These are phyloP conservation scores for Archegozetes longisetosus DNA, from an alignment of 1,140 invertebrate genomes.

Conservation along the genomic window DNA sequence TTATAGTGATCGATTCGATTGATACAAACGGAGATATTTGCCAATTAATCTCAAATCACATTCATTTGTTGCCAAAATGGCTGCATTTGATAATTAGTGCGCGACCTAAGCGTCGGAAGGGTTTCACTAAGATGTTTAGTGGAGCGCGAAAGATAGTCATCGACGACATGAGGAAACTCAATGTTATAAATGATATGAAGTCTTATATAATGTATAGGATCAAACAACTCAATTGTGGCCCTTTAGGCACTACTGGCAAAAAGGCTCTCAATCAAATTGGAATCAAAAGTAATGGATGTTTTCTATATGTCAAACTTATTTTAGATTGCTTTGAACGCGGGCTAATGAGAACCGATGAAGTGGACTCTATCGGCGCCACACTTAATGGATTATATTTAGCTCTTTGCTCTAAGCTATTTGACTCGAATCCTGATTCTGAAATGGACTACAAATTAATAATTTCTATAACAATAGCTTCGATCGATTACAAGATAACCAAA, in stretches of 20 bases:
- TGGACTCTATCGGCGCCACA: constrained; percentile 79
- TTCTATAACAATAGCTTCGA: constrained; percentile 59
- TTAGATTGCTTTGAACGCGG: constrained; percentile 80
- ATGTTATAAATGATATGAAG: constrained; percentile 69
- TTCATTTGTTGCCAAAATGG: constrained; percentile 86
- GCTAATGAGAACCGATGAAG: constrained; percentile 69
- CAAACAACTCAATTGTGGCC: not conserved
- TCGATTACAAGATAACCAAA: constrained; percentile 51
- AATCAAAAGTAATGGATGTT: constrained; percentile 91
- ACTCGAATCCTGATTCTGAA: constrained; percentile 66
- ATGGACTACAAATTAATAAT: constrained; percentile 62
- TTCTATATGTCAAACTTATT: constrained; percentile 81
- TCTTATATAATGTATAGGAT: constrained; percentile 80
- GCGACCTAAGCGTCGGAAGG: constrained; percentile 49
- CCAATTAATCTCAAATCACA: constrained; percentile 68
- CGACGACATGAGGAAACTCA: constrained; percentile 72
- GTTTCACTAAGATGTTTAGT: constrained; percentile 75
- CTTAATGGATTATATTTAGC: constrained; percentile 86
- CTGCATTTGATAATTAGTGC: constrained; percentile 76
- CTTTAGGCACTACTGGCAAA: constrained; percentile 43
- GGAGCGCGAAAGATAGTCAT: constrained; percentile 67
- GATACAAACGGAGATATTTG: constrained; percentile 48
- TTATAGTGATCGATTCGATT: constrained; percentile 13
- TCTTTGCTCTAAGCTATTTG: constrained; percentile 81
- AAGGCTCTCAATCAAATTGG: constrained; percentile 74